phyloP scores from a whole-genome alignment of 2,797 vertebrate genomes.

The Onychomys torridus region DNA sequence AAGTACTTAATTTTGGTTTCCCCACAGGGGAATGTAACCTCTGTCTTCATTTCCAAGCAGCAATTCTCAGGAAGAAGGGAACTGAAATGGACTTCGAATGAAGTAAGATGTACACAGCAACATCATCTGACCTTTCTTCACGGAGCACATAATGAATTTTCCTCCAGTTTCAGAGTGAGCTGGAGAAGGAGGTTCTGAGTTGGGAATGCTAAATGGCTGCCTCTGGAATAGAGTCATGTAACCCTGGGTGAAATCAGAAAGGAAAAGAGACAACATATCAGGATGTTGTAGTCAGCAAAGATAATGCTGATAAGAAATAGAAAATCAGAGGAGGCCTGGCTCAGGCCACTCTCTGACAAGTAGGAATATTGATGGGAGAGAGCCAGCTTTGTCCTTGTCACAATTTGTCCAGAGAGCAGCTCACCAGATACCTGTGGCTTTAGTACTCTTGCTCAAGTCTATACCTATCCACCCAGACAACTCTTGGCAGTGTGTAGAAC shows the following conservation, averaged over 20 bases:
- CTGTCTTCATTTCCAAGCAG: constrained; percentile 49
- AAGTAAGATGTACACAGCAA: constrained; percentile 43
- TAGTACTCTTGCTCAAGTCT: constrained; percentile 11
- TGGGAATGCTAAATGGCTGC: constrained; percentile 24
- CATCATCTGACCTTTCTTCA: constrained; percentile 47
- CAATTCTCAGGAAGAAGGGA: constrained; percentile 53
- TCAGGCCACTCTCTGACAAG: constrained; percentile 5
- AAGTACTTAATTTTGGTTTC: constrained; percentile 45
- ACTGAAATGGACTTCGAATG: constrained; percentile 51
- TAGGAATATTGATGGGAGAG: neutral
- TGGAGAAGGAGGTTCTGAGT: constrained; percentile 36
- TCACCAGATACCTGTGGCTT: constrained; percentile 12
- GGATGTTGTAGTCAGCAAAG: neutral
- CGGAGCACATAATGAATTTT: constrained; percentile 25
- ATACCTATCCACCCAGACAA: neutral
- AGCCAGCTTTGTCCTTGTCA: neutral
- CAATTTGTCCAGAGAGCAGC: constrained; percentile 14
- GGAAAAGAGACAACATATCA: neutral
- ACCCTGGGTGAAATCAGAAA: constrained; percentile 39
- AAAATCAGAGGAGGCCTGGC: neutral
- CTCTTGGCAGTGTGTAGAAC: neutral
- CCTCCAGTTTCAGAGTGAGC: constrained; percentile 48
- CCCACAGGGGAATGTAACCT: constrained; percentile 21
- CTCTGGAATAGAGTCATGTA: constrained; percentile 33
- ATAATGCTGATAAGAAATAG: constrained; percentile 21